Evolutionary conservation across 2,888 invertebrate species (phyloP).

Genomic region (Seira musarum): DNA sequence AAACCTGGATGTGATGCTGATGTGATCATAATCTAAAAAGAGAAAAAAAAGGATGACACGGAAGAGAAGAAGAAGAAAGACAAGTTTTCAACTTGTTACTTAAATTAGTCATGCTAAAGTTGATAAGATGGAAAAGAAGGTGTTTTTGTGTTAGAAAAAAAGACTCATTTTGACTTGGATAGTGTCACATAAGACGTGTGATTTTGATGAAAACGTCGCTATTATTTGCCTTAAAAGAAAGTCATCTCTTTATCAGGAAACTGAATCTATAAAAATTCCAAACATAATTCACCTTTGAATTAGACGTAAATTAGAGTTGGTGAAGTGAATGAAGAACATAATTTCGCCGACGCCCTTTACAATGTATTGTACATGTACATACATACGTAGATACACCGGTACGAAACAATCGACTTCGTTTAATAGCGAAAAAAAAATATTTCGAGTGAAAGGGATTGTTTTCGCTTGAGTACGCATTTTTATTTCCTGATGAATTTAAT

Average conservation of each 20-base stretch:
- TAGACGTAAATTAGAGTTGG: slow-evolving; percentile 43
- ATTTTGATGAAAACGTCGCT: slow-evolving; percentile 53
- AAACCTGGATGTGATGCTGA: too few relatives aligned
- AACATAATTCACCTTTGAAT: slow-evolving; percentile 40
- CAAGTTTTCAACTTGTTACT: slow-evolving; percentile 52
- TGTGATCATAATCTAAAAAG: slow-evolving; percentile 22
- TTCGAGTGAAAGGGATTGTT: too few relatives aligned
- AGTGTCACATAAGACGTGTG: slow-evolving; percentile 39
- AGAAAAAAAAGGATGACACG: slow-evolving; percentile 11
- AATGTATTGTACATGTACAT: too few relatives aligned
- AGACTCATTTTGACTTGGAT: too few relatives aligned
- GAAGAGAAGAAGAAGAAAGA: too few relatives aligned
- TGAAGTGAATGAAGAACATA: slow-evolving; percentile 28
- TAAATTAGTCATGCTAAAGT: slow-evolving; percentile 44
- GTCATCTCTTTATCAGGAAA: slow-evolving; percentile 26
- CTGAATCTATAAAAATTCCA: slow-evolving; percentile 53
- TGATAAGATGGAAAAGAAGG: slow-evolving; percentile 31
- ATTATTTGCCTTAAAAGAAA: slow-evolving; percentile 36
- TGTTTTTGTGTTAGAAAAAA: slow-evolving; percentile 7
- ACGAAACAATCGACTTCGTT: too few relatives aligned
- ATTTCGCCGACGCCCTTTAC: slow-evolving; percentile 54
- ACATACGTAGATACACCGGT: too few relatives aligned
- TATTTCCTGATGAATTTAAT: too few relatives aligned
- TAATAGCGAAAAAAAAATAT: too few relatives aligned
- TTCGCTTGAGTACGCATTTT: too few relatives aligned